Conservation (phyloP, 2,797 vertebrate species). For the Naso thynnoides region DNA sequence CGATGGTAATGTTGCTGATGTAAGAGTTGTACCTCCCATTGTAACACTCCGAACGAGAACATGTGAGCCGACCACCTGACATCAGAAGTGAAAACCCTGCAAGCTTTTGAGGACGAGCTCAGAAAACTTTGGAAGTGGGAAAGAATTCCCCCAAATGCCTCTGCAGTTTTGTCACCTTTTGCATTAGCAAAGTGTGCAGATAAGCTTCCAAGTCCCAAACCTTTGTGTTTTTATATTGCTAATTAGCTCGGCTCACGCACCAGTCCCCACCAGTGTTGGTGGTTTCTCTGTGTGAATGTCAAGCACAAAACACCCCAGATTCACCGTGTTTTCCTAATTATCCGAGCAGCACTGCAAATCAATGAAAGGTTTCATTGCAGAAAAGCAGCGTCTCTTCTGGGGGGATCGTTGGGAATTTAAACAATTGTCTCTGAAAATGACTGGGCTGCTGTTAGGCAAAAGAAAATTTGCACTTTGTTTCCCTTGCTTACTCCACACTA, state of each 20-base stretch:
- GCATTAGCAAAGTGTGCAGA: background rate
- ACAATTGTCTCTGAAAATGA: slow-evolving; percentile 53
- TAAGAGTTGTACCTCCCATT: slow-evolving; percentile 12
- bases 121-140: background rate
- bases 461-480: slow-evolving; percentile 44
- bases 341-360: slow-evolving; percentile 35
- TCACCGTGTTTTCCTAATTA: slow-evolving; percentile 52
- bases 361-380: slow-evolving; percentile 28
- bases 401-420: slow-evolving; percentile 41
- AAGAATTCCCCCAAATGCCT: rapidly evolving
- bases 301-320: slow-evolving; percentile 30
- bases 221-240: slow-evolving; percentile 31
- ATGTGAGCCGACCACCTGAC: background rate
- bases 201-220: slow-evolving; percentile 17
- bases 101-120: background rate
- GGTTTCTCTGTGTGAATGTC: slow-evolving; percentile 23
- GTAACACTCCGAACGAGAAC: slow-evolving; percentile 7
- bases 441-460: slow-evolving; percentile 25
- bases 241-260: slow-evolving; percentile 35
- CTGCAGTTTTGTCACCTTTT: slow-evolving; percentile 12
- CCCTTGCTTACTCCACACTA: slow-evolving; percentile 31
- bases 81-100: slow-evolving; percentile 3
- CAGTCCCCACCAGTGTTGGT: background rate
- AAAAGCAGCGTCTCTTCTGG: slow-evolving; percentile 24
- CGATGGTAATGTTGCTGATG: slow-evolving; percentile 23